phyloP scores from a whole-genome alignment of 2,113 vertebrate species.

The Poeciliopsis turrubarensis region DNA sequence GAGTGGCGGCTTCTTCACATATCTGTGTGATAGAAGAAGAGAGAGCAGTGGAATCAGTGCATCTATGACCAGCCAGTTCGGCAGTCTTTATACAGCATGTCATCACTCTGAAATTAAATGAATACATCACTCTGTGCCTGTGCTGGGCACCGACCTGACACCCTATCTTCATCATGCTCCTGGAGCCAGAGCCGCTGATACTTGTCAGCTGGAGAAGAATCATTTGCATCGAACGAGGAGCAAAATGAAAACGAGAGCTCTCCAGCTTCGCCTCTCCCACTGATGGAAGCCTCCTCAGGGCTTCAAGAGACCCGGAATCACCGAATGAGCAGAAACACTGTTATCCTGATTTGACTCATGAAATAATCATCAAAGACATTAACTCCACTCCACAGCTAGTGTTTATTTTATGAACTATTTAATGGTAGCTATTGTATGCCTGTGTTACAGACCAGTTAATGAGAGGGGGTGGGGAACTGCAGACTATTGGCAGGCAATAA shows the following conservation, averaged over 20 bases:
- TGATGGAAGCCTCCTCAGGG: conserved; percentile 50
- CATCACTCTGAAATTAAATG: conserved; percentile 59
- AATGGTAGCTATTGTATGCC: conserved; percentile 49
- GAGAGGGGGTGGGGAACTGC: conserved; percentile 12
- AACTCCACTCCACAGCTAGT: conserved; percentile 56
- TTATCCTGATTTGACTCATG: conserved; percentile 61
- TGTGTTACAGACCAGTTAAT: conserved; percentile 51
- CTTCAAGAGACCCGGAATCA: conserved; percentile 44
- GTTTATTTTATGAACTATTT: conserved; percentile 67
- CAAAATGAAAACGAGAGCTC: conserved; percentile 48
- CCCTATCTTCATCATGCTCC: conserved; percentile 53
- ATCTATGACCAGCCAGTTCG: neutral
- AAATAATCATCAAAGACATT: conserved; percentile 72
- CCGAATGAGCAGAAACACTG: conserved; percentile 38
- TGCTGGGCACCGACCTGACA: conserved; percentile 40
- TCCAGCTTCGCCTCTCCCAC: conserved; percentile 35
- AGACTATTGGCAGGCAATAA: conserved; percentile 43
- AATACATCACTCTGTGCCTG: conserved; percentile 56
- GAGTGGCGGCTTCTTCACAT: neutral
- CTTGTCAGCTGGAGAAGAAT: conserved; percentile 56
- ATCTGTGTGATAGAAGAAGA: neutral
- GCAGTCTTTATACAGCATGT: conserved; percentile 30
- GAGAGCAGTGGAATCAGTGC: neutral
- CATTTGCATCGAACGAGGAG: conserved; percentile 55
- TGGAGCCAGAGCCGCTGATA: conserved; percentile 33